Evolutionary conservation across 2,797 vertebrate genomes (phyloP), one percentile per base, ranked within the genome.

Genomic region (Falco peregrinus): DNA sequence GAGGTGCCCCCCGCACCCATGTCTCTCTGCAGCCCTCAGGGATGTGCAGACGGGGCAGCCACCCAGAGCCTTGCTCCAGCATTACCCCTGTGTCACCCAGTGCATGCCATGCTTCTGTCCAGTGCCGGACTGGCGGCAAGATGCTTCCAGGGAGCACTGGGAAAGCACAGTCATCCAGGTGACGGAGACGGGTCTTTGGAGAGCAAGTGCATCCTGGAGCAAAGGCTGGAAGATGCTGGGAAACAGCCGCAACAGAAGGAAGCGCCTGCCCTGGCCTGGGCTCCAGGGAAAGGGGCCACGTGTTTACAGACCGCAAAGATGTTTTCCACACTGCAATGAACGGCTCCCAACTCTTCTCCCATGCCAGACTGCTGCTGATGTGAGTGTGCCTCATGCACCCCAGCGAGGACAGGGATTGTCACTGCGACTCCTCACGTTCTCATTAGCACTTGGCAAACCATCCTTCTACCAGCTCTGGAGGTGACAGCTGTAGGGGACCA

Each of bases 101-200:
- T 19, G 53, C 39, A 7, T 3, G 2, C 20, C 39, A 6, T 2
- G 2, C 48, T 68, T 12, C 69, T 19, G 26, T 2, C 54, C 1
- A 1, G 61, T 28, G 35, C 45, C 3, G 1, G 10, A 15, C 11
- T 0, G 1, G 60, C 1, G 0, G 25, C 0, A 2, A 78, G 53
- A 31, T 4, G 33, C 60, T 16, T 41, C 25, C 31, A 50, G 9
- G 20, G 43, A 61, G 48, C 57, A 16, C 10, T 31, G 51, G 28
- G 87, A 89, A 69, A 85, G 10, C 15, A 16, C 0, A 0, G 48
- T 16, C 6, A 2, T 10, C 43, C 56, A 2, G 0, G 13, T 10
- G 25, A 61, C 4, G 17, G 60, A 78, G 26, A 25, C 0, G 17
- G 60, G 28, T 39, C 37, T 57, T 75, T 12, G 64, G 68, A 69